Evolutionary conservation across 53 echinoderm and acorn worm genomes (phyloP), one percentile per base, ranked within the genome.

Genomic region (Antedon mediterranea): DNA sequence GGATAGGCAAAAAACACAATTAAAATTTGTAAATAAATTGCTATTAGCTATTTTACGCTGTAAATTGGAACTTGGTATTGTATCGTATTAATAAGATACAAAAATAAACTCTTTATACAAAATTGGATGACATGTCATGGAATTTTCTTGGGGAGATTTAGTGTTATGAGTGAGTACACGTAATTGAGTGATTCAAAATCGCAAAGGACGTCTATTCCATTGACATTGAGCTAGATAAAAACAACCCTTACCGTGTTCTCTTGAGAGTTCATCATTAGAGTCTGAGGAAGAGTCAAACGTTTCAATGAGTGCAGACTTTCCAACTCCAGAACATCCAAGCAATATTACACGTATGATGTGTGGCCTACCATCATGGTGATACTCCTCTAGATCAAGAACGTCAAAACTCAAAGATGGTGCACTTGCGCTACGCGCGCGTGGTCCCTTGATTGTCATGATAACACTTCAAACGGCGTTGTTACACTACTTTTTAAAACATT

Each of bases 251-350:
- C 57, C 23, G 23, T 15, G 57, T 8, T 57, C 57, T 18, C 2
- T 6, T 11, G 57, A 57, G 57, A 57, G 57, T 57, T 6, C 20
- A 2, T 57, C 57, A 26, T 57, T 86, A 78, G 85, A 86, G 34
- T 92, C 98, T 4, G 78, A 78, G 43, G 30, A 81, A 75, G 89
- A 43, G 8, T 83, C 82, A 83, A 93, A 98, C 81, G 92, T 88
- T 79, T 86, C 80, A 43, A 88, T 85, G 33, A 98, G 82, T 2
- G 98, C 86, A 0, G 98, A 88, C 41, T 98, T 98, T 0, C 98
- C 98, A 18, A 98, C 98, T 7, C 92, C 92, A 11, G 92, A 72
- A 13, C 83, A 84, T 14, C 98, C 98, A 0, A 98, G 86, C 7
- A 98, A 80, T 0, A 92, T 85, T 29, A 98, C 92, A 42, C 79